Evolutionary conservation across 2,113 vertebrate genomes (phyloP), one percentile per base, ranked within the genome.

Genomic region (Apaloderma vittatum): DNA sequence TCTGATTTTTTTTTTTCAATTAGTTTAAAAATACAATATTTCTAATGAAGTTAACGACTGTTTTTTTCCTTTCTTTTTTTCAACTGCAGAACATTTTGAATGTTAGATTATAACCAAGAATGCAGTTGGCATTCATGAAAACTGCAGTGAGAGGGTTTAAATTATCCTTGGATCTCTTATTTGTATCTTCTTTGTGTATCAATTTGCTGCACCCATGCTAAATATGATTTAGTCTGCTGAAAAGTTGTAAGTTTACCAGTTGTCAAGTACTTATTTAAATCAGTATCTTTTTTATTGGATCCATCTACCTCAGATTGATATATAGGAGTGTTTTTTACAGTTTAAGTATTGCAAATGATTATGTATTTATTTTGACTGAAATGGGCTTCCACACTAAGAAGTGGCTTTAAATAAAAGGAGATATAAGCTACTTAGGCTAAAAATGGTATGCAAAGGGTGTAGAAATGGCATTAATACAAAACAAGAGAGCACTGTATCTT

Each of bases 251-350:
- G 5, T 46, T 94, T 49, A 73, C 24, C 4, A 15, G 49, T 84
- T 12, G 40, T 30, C 40, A 68, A 26, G 17, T 57, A 74, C 8
- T 91, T 2, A 20, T 36, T 66, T 51, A 77, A 77, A 74, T 26
- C 27, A 30, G 4, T 19, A 17, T n/a, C 0, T 59, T 43, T 78
- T 72, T 29, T n/a, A 46, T 40, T 49, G 22, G n/a, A n/a, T 70
- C 24, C 40, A 27, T 32, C 63, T 51, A 85, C 3, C 12, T 67
- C 16, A 52, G 30, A 66, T 5, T 54, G 8, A 54, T 62, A 36
- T 15, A 30, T 11, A 49, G 7, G 7, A 1, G 0, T 46, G 0
- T 37, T 87, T 61, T 40, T 52, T 73, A 36, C 30, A 61, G n/a
- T 37, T 77, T 32, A 68, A 73, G 4, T 73, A 51, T 30, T 81